A percentile compares a stretch with the other conserved stretches of the same genome.
These are phyloP conservation scores for Gonioctena quinquepunctata DNA, from an alignment of 1,140 invertebrate species.

Conservation along the genomic window DNA sequence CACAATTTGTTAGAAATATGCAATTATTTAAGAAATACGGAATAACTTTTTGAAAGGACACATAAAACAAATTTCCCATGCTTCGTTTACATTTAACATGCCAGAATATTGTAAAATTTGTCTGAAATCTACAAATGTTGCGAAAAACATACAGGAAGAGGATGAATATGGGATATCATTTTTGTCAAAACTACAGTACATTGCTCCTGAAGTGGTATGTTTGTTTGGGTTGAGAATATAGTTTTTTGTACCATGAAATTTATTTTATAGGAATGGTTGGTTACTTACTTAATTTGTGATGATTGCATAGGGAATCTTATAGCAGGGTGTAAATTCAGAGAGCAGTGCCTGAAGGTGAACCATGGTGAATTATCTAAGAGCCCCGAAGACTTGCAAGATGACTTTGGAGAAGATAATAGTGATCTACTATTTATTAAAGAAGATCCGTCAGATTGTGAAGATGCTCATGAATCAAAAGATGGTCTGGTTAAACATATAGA, in stretches of 20 bases:
- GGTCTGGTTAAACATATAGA: conserved; percentile 18
- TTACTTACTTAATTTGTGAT: background rate
- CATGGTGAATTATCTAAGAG: background rate
- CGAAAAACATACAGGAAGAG: background rate
- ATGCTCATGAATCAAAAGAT: conserved; percentile 9
- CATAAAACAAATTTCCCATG: too few relatives aligned
- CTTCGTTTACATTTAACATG: too few relatives aligned
- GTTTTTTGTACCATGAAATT: background rate
- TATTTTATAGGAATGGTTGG: conserved; percentile 15
- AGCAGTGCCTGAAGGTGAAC: background rate
- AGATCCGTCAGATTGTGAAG: conserved; percentile 10
- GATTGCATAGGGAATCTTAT: background rate
- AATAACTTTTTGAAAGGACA: too few relatives aligned
- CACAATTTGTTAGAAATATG: too few relatives aligned
- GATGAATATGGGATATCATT: background rate
- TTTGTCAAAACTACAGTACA: background rate
- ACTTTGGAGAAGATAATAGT: background rate
- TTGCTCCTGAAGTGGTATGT: conserved; percentile 6
- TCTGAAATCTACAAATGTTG: background rate
- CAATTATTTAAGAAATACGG: too few relatives aligned
- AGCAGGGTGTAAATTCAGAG: conserved; percentile 7
- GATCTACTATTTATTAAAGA: background rate
- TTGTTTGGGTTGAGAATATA: background rate
- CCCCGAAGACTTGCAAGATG: background rate
- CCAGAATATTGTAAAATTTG: too few relatives aligned